Evolutionary conservation across 1,140 invertebrate species (phyloP), one percentile per base, ranked within the genome.

Genomic region (Ceratina japonica): DNA sequence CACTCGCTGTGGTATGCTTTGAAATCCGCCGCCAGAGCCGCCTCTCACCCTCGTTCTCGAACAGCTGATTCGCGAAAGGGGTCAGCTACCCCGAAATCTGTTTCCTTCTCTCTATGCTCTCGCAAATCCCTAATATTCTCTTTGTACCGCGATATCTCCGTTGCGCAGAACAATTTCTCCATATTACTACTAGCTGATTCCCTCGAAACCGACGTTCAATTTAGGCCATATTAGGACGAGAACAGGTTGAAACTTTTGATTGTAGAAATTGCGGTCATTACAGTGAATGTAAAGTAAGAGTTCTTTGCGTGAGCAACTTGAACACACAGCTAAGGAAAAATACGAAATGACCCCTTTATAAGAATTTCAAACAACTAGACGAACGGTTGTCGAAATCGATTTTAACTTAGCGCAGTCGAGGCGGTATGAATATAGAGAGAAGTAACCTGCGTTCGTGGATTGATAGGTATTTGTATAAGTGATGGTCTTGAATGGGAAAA

Each of bases 11-110:
- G 87, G 88, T 90, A 90, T 90, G 89, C 89, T 89, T 90, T 90
- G 89, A 90, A 79, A 82, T 72, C 85, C 61, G 87, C 89, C 89
- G 89, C 82, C 78, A 73, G 75, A 84, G 80, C 79, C 83, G 73
- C 56, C 75, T 63, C 15, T 24, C 59, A 13, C 16, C 37, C n/a
- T 16, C 37, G 5, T 13, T 49, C 51, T 72, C 70, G 77, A 90
- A 90, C 89, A 90, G 88, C 89, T 90, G 89, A 90, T 89, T 89
- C 86, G 87, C 84, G 68, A 90, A 88, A 82, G 84, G 84, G 86
- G 87, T 90, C 88, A 89, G 82, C 86, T 84, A 88, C 86, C 87
- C 78, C 84, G 69, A 70, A 62, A 72, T 72, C 70, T 27, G 0
- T 58, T 20, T 37, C n/a, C n/a, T 20, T 22, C n/a, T 54, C 24